Conservation (phyloP, 1,140 invertebrate genomes). For the Drosophila sechellia region DNA sequence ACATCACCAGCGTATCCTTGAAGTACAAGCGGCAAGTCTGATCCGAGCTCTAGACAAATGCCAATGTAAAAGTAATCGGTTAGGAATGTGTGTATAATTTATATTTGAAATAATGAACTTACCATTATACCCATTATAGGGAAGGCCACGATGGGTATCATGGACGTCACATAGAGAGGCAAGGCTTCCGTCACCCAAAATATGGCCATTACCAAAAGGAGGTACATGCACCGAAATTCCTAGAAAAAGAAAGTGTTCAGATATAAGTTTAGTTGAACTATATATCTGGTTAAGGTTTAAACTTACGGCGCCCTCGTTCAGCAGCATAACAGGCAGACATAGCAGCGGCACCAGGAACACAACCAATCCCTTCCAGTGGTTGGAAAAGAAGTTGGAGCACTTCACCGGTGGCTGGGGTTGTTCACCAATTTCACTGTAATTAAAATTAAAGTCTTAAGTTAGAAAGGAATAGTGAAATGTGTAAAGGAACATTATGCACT, state of each 20-base stretch:
- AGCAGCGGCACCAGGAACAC: conserved; percentile 87
- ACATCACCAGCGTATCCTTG: conserved; percentile 95
- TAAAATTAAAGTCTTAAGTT: background rate
- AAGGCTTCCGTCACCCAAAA: conserved; percentile 94
- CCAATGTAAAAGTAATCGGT: background rate
- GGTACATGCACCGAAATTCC: conserved; percentile 90
- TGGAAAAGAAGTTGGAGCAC: conserved; percentile 58
- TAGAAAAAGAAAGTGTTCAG: conserved; percentile 74
- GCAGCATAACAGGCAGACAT: conserved; percentile 87
- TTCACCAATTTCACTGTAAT: conserved; percentile 62
- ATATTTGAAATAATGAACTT: background rate
- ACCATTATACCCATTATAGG: conserved; percentile 90
- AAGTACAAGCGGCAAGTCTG: conserved; percentile 90
- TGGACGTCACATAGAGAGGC: conserved; percentile 92
- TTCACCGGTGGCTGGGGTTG: conserved; percentile 40
- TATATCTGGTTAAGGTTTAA: background rate
- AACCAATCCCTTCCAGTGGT: conserved; percentile 88
- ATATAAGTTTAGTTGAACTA: background rate
- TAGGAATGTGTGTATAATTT: background rate
- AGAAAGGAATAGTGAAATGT: background rate
- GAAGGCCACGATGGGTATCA: conserved; percentile 93
- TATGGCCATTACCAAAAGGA: conserved; percentile 92
- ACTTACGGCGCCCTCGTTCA: conserved; percentile 85
- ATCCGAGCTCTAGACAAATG: conserved; percentile 85
- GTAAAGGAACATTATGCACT: too few relatives aligned